These are phyloP conservation scores for Euglossa dilemma DNA, from an alignment of 1,140 invertebrate genomes.

Conservation along the genomic window DNA sequence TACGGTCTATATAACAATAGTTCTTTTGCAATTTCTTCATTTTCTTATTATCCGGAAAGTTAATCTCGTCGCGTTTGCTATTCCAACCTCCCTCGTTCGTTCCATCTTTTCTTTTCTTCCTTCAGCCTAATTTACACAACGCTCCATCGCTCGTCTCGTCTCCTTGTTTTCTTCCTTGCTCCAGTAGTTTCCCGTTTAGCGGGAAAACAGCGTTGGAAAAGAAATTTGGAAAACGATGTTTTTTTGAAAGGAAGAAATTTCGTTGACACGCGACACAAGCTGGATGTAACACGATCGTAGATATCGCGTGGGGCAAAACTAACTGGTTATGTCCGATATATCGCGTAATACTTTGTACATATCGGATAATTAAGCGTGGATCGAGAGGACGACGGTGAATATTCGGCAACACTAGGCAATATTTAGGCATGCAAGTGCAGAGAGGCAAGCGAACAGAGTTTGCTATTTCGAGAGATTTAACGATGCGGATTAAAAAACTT, in stretches of 20 bases:
- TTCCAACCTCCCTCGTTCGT: no score
- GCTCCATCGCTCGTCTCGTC: no score
- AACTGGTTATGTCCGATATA: not conserved
- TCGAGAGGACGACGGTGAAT: not conserved
- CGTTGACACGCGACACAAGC: not conserved
- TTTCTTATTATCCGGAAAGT: no score
- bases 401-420: not conserved
- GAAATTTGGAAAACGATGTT: no score
- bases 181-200: no score
- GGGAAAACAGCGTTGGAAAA: no score
- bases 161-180: not conserved
- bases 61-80: no score
- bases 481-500: not conserved
- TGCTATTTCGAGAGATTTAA: not conserved
- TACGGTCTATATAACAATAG: no score
- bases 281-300: not conserved
- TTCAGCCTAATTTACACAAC: no score
- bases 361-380: constrained; percentile 16
- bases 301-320: not conserved
- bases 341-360: not conserved
- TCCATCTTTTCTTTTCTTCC: no score
- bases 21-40: no score
- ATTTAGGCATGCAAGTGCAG: no score
- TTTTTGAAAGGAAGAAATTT: not conserved
- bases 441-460: not conserved